Conservation (phyloP, 2,888 invertebrate genomes). For the Baronia brevicornis region DNA sequence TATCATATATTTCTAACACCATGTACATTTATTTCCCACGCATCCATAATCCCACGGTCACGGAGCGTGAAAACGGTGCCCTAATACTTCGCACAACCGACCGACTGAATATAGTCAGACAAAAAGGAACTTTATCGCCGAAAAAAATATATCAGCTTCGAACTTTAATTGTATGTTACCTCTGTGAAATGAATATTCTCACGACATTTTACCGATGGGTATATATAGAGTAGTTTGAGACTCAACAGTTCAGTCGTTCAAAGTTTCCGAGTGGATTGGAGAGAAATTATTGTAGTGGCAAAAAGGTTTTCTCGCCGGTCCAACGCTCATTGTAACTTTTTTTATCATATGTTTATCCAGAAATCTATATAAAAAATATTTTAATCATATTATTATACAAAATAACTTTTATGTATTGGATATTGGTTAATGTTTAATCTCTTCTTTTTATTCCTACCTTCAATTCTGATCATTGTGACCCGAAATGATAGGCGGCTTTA, state of each 20-base stretch:
- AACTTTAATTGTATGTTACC: conserved; percentile 1
- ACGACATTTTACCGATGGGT: conserved; percentile 25
- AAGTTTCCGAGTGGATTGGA: background rate
- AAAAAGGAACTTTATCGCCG: conserved; percentile 9
- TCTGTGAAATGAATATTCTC: conserved; percentile 24
- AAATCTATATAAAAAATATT: too few species aligned
- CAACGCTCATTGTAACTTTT: too few species aligned
- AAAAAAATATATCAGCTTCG: background rate
- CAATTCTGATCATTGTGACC: too few species aligned
- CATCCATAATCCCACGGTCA: conserved; percentile 21
- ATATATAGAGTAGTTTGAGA: conserved; percentile 8
- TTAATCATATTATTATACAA: too few species aligned
- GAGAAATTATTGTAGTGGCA: conserved; percentile 8
- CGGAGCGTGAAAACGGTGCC: conserved; percentile 27
- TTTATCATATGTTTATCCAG: too few species aligned
- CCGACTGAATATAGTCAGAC: conserved; percentile 1
- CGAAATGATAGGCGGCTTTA: too few species aligned
- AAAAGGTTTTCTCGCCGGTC: too few species aligned
- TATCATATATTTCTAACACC: background rate
- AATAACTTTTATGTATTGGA: too few species aligned
- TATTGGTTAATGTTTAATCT: too few species aligned
- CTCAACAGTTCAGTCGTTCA: background rate
- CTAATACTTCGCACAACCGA: conserved; percentile 15
- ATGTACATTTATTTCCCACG: conserved; percentile 17
- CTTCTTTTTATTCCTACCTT: too few species aligned